These are phyloP conservation scores for Indicator maculatus DNA, from an alignment of 2,113 vertebrate genomes.

Conservation along the genomic window DNA sequence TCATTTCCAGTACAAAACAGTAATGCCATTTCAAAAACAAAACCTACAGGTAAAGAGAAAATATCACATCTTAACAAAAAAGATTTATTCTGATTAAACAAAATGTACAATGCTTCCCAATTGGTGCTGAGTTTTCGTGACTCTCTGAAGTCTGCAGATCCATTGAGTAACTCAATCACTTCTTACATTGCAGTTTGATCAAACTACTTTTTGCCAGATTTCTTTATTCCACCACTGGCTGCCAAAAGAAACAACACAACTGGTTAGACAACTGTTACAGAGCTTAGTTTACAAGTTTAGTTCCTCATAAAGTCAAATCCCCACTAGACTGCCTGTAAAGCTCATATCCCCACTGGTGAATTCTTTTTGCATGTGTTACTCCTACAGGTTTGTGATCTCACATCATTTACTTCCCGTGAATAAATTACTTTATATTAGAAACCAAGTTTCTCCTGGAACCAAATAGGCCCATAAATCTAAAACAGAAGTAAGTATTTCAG, in stretches of 20 bases:
- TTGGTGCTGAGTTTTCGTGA: background rate
- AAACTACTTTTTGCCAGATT: conserved; percentile 93
- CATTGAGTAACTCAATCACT: background rate
- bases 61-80: conserved; percentile 62
- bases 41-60: background rate
- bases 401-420: background rate
- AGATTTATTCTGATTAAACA: conserved; percentile 66
- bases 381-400: background rate
- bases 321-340: background rate
- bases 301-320: background rate
- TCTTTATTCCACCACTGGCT: conserved; percentile 93
- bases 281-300: background rate
- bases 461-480: background rate
- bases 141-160: conserved; percentile 13
- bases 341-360: background rate
- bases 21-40: background rate
- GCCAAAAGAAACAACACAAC: conserved; percentile 52
- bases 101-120: conserved; percentile 69
- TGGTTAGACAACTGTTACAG: background rate
- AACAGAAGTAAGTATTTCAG: background rate
- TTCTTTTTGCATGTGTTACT: background rate
- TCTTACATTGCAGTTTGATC: background rate
- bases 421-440: background rate
- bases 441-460: background rate
- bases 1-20: background rate